Evolutionary conservation across 92 coral and sea anemone species (phyloP), one percentile per base, ranked within the genome.

Genomic region (Siderastrea siderea): DNA sequence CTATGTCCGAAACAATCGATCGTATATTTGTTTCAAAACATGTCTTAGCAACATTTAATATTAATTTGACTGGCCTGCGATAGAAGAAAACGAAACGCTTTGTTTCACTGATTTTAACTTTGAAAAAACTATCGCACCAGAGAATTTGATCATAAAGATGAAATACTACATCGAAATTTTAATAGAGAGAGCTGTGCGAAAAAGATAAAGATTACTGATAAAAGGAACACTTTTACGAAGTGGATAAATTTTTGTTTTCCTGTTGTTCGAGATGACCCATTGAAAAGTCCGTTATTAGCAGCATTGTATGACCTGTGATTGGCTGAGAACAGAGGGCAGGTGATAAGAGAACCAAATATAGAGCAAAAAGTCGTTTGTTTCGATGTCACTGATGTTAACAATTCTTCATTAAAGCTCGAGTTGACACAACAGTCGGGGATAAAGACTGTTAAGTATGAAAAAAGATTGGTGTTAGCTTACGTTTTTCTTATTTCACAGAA

Each of bases 31-130:
- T 71, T 70, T 57, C 9, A 17, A 57, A 47, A 47, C 52, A 67
- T 3, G 48, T 55, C 38, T 44, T 44, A 16, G 78, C 57, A 70
- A 70, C 70, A 82, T 69, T 67, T 63, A 82, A 68, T 82, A 82
- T 71, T 55, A n/a, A 69, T 82, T 82, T 57, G 43, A 26, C 38
- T 26, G 68, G 0, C 14, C 16, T 81, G 54, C 16, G 14, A 57
- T 5, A 68, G 1, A 38, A 47, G 8, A 44, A 8, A 19, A 68
- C 51, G 47, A 51, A 15, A 62, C 17, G 11, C 15, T 51, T 73
- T 45, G 19, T 43, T 58, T 45, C 15, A 14, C 3, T 15, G 19
- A 47, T 16, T 3, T 63, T 61, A 47, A 60, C 44, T 26, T 38
- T 9, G 53, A 81, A 80, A 69, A 54, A 6, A 7, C 43, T 45